Base-by-base conservation (phyloP, 2,888 invertebrate genomes). In the Syritta pipiens region DNA sequence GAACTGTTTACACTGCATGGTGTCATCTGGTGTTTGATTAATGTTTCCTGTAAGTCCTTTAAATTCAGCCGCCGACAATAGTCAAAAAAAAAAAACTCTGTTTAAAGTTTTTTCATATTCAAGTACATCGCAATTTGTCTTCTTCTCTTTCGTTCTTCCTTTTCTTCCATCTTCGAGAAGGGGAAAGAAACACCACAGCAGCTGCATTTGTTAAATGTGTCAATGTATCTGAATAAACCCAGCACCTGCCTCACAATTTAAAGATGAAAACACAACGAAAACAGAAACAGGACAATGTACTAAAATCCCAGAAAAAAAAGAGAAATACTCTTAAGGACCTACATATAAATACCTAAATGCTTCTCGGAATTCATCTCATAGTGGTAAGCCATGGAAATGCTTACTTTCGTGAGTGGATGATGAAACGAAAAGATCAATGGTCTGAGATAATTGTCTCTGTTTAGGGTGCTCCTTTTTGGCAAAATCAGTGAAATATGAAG, bases 1-100 rank as follows among this genome's bases (percentile, higher is more conserved):
- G 10, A 17, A 30, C 28, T n/a, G 9, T 48, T 48, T 48, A 48
- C 26, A 48, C 10, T n/a, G 14, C 14, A 6, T 49, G 48, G 30
- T 10, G 28, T 30, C 48, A 49, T 49, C 48, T 49, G 48, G n/a
- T 30, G 19, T 51, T 51, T 51, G 51, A 22, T 51, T 51, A 22
- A 51, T 51, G 35, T 32, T 51, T 51, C 51, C 24, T 51, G 19
- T 12, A 10, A 17, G 51, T 32, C 51, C 20, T 32, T 51, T 10
- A 49, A 19, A 28, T 48, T 48, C 28, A 12, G 10, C 12, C 7
- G 12, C 10, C 20, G 10, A 19, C 20, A 7, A 12, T n/a, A n/a
- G n/a, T n/a, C 51, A 10, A 51, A 0, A 35, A 12, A 35, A n/a
- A n/a, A n/a, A n/a, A n/a, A n/a, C n/a, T n/a, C 22, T 32, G 12